Conservation (phyloP, 2,113 vertebrate genomes). For the Leucosticte australis region DNA sequence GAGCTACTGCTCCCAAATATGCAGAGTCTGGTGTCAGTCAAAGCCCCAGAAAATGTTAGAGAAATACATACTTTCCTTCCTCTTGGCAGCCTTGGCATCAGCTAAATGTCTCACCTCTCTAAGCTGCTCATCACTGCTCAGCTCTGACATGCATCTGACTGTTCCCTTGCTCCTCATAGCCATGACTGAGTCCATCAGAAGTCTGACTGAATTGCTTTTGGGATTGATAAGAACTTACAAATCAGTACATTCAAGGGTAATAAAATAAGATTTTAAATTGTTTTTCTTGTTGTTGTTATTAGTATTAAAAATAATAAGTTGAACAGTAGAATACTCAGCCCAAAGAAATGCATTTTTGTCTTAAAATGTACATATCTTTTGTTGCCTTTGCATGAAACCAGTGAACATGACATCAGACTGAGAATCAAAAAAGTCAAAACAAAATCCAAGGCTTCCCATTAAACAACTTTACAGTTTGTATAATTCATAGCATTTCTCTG, state of each 20-base stretch:
- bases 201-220: background rate
- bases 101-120: background rate
- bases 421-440: background rate
- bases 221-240: background rate
- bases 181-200: background rate
- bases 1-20: background rate
- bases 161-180: background rate
- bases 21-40: background rate
- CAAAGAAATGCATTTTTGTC: background rate
- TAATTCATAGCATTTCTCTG: background rate
- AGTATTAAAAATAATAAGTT: background rate
- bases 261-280: background rate
- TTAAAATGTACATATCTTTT: background rate
- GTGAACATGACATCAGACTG: background rate
- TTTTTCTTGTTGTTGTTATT: background rate
- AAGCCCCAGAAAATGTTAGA: background rate
- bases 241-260: background rate
- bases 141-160: background rate
- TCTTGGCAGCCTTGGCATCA: background rate
- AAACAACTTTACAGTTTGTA: background rate
- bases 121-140: background rate
- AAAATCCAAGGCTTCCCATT: background rate
- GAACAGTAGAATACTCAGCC: background rate
- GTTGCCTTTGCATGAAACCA: background rate
- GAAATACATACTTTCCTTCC: background rate